Evolutionary conservation across 2,888 invertebrate genomes (phyloP), one percentile per base, ranked within the genome.

Genomic region (Drosophila pseudotalamancana): DNA sequence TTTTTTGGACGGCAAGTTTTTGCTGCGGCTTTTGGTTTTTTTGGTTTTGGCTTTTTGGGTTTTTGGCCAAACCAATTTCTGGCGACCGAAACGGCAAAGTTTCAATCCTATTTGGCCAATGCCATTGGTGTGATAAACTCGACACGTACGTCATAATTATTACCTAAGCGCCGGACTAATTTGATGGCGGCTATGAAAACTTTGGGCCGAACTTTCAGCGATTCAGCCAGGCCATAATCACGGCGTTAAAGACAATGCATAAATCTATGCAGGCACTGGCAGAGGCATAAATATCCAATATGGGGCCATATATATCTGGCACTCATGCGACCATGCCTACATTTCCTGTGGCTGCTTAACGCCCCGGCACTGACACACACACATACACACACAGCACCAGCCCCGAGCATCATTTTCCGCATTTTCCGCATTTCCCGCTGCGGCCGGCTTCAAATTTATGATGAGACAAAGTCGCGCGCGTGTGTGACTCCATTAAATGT

Each of bases 401-500:
- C 54, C 34, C 18, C 4, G 27, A 37, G 56, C 53, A 56, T 45
- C 40, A 73, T 69, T 25, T 25, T 9, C 43, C 25, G 12, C 50
- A 76, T 72, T 73, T 69, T 63, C 72, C 71, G 81, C 80, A 72
- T 66, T 72, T 66, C 79, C 83, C 73, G 84, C 80, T 80, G 77
- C 31, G 61, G 48, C 46, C 48, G 55, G 48, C 83, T 46, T 55
- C 65, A 81, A 87, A 81, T 81, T 81, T 81, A 87, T 87, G 85
- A 79, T 61, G 86, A 86, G 86, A 64, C 69, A 72, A 72, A 82
- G 86, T 76, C 59, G 61, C 74, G 65, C 78, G 79, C 72, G 77
- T 82, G 83, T 82, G 76, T 82, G 86, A 82, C 79, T 78, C 84
- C 75, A 83, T 83, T 83, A 86, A 77, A 72, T 73, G 77, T 68